These are phyloP conservation scores for Nephrotoma appendiculata DNA, from an alignment of 2,888 invertebrate species.

Conservation along the genomic window DNA sequence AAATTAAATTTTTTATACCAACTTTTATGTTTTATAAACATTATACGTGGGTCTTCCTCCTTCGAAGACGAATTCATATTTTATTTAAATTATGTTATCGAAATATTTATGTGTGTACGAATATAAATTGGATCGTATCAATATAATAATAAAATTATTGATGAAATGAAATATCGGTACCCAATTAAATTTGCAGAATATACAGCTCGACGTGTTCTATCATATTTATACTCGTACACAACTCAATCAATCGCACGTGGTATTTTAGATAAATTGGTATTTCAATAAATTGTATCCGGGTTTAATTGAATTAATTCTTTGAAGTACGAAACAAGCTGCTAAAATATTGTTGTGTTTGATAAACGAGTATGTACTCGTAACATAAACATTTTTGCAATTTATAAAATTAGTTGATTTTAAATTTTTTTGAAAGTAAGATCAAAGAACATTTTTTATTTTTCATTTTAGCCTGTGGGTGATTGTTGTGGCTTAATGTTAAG, in stretches of 20 bases:
- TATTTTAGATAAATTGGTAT: not conserved
- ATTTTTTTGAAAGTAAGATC: no score
- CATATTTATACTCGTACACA: not conserved
- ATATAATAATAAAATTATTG: not conserved
- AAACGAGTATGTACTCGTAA: no score
- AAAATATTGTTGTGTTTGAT: no score
- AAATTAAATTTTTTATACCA: not conserved
- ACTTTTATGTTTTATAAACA: not conserved
- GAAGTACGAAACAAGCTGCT: no score
- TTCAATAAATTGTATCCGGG: not conserved
- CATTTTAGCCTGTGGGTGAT: no score
- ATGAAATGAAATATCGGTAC: not conserved
- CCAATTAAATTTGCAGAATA: not conserved
- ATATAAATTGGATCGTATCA: not conserved
- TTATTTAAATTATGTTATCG: not conserved
- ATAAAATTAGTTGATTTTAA: no score
- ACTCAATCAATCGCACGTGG: not conserved
- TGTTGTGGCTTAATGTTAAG: no score
- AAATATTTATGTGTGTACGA: not conserved
- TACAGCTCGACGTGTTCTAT: not conserved
- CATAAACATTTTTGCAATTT: no score
- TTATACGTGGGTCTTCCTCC: not conserved
- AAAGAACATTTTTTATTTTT: no score
- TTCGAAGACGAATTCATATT: not conserved
- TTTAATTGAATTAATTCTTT: no score